Base-by-base conservation (phyloP, 2,113 vertebrate species). In the Myodes glareolus region DNA sequence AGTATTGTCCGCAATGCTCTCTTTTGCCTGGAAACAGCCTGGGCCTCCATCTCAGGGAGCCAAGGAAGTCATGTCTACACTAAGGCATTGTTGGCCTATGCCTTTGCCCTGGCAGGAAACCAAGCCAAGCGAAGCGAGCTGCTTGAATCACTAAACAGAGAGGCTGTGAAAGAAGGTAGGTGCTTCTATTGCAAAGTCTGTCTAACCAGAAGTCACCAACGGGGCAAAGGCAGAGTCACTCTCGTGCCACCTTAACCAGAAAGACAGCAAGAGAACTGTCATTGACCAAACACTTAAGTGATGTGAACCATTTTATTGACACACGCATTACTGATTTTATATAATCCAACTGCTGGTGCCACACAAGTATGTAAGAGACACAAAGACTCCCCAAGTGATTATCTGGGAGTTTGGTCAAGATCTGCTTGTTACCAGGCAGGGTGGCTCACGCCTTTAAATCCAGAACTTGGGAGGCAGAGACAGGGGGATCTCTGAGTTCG, bases 71-170 rank as follows among this genome's bases (percentile, higher is more conserved):
- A 33, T 90, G 91, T 98, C 29, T 99, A 99, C 93, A 98, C 98
- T 52, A 98, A 98, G 8, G 99, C 99, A 0, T 98, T 99, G 91
- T 84, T 99, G 94, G 98, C 99, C 77, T 99, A 99, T 97, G 99
- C 99, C 94, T 99, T 99, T 2, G 98, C 98, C n/a, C 98, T 99
- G 95, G 99, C 99, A 78, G 97, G 98, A 95, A 98, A 99, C 78
- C 4, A 98, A 76, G 72, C 77, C 50, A 98, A 82, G 86, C 97
- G 98, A 90, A 97, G 12, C 0, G 70, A 93, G 31, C 67, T 98
- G 36, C 96, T 98, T 86, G 31, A 89, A 27, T 96, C 94, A 29
- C 87, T 98, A 36, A 78, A 88, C 47, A 85, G 17, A 90, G 70
- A 95, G 1, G 97, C 97, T 19, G 7, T 97, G 14, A 97, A 77